Percentiles rank a stretch among this genome's conserved stretches.
Evolutionary conservation across 2,797 vertebrate species (phyloP).

Genomic region (Echiichthys vipera): DNA sequence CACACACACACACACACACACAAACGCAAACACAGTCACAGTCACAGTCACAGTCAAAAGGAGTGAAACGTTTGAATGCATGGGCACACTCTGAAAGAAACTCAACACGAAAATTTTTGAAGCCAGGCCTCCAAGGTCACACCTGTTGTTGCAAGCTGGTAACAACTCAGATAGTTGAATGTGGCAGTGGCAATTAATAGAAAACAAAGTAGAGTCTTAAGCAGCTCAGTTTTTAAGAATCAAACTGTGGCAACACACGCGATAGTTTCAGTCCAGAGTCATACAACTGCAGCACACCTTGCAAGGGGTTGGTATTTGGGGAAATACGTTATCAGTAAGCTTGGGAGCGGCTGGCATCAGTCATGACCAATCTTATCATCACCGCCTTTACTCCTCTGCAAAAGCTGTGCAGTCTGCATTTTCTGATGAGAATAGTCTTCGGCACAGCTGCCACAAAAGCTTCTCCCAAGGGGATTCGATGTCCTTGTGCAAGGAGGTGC

Average conservation of each 20-base stretch:
- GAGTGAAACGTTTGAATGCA: constrained; percentile 8
- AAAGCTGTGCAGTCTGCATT: constrained; percentile 59
- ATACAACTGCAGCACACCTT: constrained; percentile 19
- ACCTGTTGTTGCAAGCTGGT: background rate
- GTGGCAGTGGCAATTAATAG: constrained; percentile 22
- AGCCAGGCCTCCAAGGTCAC: constrained; percentile 29
- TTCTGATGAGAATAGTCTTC: constrained; percentile 51
- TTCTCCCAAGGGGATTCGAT: constrained; percentile 41
- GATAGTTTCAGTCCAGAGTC: constrained; percentile 14
- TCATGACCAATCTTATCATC: constrained; percentile 64
- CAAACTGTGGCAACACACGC: constrained; percentile 1
- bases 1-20: constrained; percentile 14
- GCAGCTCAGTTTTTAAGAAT: background rate
- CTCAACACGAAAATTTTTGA: constrained; percentile 22
- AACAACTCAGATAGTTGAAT: background rate
- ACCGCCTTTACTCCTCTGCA: constrained; percentile 38
- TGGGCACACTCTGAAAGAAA: constrained; percentile 17
- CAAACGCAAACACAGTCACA: no score
- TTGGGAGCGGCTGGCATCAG: constrained; percentile 47
- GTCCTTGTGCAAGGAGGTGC: constrained; percentile 55
- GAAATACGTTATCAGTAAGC: constrained; percentile 41
- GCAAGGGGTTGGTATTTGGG: constrained; percentile 17
- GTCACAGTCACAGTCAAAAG: constrained; percentile 3
- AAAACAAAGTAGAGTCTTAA: constrained; percentile 1
- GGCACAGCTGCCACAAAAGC: constrained; percentile 52